Evolutionary conservation across 2,113 vertebrate species (phyloP), one percentile per base, ranked within the genome.

Genomic region (Callorhinus ursinus): DNA sequence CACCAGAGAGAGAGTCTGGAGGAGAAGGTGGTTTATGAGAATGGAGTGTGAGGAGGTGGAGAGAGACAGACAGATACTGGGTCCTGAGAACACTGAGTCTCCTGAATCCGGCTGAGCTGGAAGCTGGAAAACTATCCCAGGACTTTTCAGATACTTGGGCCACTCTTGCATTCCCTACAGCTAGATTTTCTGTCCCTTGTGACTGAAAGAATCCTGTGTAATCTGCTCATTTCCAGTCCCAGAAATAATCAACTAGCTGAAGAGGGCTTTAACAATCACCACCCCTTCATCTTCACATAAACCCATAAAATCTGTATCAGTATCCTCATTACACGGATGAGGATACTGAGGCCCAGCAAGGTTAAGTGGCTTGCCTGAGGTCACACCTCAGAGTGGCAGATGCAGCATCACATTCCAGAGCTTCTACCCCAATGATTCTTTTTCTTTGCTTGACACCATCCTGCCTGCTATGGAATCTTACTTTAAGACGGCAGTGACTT

Each of bases 351-450:
- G 57, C 61, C 95, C 72, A 31, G 31, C 77, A n/a, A 24, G 18
- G 80, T 89, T 72, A 92, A 83, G 88, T 61, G 94, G 84, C 97
- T 93, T 82, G 46, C n/a, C 71, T 36, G 63, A 97, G 15, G 36
- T 83, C 91, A 81, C 72, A 57, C 51, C 16, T 49, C 26, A 28
- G 42, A 49, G 36, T 19, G 49, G 12, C 93, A 92, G 51, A 63
- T 2, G 31, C 13, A 36, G 59, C 33, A 36, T 81, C 81, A 33
- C 85, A 82, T 71, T 95, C 42, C 69, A 69, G 63, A 86, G 39
- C n/a, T 63, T 51, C 81, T 65, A 59, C n/a, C 16, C 65, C 71
- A 39, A 26, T 51, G 24, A n/a, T n/a, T 90, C 42, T 93, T 92
- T 95, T 90, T 86, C 33, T 42, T 83, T 86, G 33, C 42, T 9